phyloP scores from a whole-genome alignment of 1,140 invertebrate species.

The Eciton burchellii region DNA sequence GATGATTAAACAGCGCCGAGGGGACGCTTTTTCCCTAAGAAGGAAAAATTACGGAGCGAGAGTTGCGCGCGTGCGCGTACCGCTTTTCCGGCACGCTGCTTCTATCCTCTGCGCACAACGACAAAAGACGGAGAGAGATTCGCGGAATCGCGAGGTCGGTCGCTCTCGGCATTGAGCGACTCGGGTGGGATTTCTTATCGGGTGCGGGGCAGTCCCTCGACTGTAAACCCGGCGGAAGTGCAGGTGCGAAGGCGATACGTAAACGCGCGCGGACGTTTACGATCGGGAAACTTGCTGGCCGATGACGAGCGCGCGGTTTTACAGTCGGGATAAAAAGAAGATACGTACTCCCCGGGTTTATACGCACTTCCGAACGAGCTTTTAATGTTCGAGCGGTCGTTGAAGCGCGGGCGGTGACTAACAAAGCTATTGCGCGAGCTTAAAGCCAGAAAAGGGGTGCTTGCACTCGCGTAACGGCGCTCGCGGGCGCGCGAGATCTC shows the following conservation, averaged over 20 bases:
- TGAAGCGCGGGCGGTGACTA: not conserved
- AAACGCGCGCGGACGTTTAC: slow-evolving; percentile 1
- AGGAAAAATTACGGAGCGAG: slow-evolving; percentile 57
- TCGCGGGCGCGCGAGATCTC: not conserved
- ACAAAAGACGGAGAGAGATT: too few species aligned
- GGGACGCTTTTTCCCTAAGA: slow-evolving; percentile 55
- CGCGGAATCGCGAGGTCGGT: too few species aligned
- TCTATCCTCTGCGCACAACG: too few species aligned
- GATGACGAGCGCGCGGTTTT: slow-evolving; percentile 2
- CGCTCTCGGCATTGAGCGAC: too few species aligned
- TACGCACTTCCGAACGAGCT: slow-evolving; percentile 7
- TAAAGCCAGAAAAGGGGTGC: not conserved
- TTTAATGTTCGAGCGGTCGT: not conserved
- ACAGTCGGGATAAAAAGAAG: not conserved
- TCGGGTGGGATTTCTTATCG: not conserved
- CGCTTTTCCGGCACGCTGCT: too few species aligned
- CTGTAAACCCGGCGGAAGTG: not conserved
- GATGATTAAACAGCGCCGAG: slow-evolving; percentile 67
- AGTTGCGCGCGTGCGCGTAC: not conserved
- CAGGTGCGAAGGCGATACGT: not conserved
- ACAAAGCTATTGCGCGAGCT: not conserved
- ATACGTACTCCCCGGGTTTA: slow-evolving; percentile 1
- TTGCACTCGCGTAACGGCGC: too few species aligned
- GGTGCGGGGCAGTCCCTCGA: not conserved
- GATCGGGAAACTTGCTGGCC: not conserved